A percentile compares a stretch with the other conserved stretches of the same genome.
phyloP scores from a whole-genome alignment of 2,888 invertebrate species.

The Mayetiola destructor region DNA sequence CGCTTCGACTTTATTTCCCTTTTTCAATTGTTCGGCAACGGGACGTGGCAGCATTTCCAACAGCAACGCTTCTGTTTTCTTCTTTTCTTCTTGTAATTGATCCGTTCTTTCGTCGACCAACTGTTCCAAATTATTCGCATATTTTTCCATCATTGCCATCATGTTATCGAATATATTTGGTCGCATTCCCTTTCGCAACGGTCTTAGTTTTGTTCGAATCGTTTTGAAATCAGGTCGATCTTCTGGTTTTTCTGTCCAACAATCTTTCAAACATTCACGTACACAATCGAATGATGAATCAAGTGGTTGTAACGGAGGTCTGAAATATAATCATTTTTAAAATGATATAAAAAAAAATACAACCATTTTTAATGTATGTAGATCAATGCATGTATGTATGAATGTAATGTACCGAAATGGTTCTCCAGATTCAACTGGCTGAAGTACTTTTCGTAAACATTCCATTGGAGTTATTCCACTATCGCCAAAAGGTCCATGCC shows the following conservation, averaged over 20 bases:
- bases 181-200: slow-evolving; percentile 81
- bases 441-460: slow-evolving; percentile 33
- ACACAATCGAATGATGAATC: slow-evolving; percentile 77
- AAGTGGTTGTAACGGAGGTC: slow-evolving; percentile 65
- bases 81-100: slow-evolving; percentile 87
- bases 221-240: slow-evolving; percentile 72
- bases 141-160: slow-evolving; percentile 97
- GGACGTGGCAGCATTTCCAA: slow-evolving; percentile 79
- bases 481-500: slow-evolving; percentile 74
- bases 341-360: not conserved
- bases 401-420: slow-evolving; percentile 25
- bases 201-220: slow-evolving; percentile 62
- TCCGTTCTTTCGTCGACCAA: slow-evolving; percentile 88
- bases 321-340: slow-evolving; percentile 24
- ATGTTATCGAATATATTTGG: slow-evolving; percentile 95
- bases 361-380: not conserved
- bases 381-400: not conserved
- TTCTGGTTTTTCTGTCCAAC: slow-evolving; percentile 72
- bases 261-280: slow-evolving; percentile 67
- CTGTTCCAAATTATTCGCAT: slow-evolving; percentile 86
- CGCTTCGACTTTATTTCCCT: slow-evolving; percentile 76
- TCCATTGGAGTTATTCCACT: slow-evolving; percentile 52
- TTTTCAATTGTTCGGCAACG: slow-evolving; percentile 85
- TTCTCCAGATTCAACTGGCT: slow-evolving; percentile 27
- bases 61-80: slow-evolving; percentile 81